Base-by-base conservation (phyloP, 2,113 vertebrate genomes). In the Oncorhynchus clarkii region DNA sequence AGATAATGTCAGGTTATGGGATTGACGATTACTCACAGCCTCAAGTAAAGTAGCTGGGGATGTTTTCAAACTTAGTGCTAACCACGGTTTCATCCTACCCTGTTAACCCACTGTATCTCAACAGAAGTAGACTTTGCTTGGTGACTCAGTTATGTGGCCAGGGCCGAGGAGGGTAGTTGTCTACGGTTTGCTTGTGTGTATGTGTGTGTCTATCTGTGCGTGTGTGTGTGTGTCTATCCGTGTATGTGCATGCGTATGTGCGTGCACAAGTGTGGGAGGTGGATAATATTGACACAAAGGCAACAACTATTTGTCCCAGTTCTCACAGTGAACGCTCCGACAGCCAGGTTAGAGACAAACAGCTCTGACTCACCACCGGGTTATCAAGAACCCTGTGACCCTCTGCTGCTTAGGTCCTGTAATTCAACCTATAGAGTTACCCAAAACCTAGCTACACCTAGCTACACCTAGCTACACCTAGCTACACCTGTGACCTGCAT, bases 391-490 rank as follows among this genome's bases (percentile, higher is more conserved):
- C 80, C 81, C 86, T n/a, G 64, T 84, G 86, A 85, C 86, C 86
- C 73, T 84, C 76, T 75, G 74, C 70, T 75, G n/a, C 49, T 77
- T 78, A 45, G 57, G 48, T 80, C 78, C 85, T 89, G 80, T 90
- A 89, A 92, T 93, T 91, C 90, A 85, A 87, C 82, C 86, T 90
- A 86, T 92, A 87, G 77, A 84, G 86, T 92, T 92, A 90, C 90
- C 72, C 51, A 75, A 71, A 74, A 71, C 79, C 80, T 87, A 81
- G 49, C 12, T 16, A 16, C 84, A 85, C 78, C 82, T 85, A 62
- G 24, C 26, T 16, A 16, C 84, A 85, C 78, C 82, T 85, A 62
- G 24, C 26, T 68, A 34, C 13, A 71, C 80, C 80, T 87, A 81
- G 49, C 12, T 9, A 39, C 34, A 2, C 34, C 7, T 6, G 14